Base-by-base conservation (phyloP, 2,797 vertebrate species). In the Ispidina lecontei region DNA sequence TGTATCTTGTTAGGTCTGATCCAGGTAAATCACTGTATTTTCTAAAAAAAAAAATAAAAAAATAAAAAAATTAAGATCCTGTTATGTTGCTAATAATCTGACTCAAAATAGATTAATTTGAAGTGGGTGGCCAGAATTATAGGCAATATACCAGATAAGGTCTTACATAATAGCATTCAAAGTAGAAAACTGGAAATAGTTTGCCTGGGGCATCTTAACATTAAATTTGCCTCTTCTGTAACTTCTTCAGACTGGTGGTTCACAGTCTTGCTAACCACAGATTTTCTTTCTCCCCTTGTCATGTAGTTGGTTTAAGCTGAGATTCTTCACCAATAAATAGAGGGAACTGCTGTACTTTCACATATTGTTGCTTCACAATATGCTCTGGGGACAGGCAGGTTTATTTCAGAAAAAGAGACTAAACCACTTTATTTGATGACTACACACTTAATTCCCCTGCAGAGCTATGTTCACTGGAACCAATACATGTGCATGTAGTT, bases 61-160 rank as follows among this genome's bases (percentile, higher is more conserved):
- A 54, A 22, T n/a, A n/a, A n/a, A n/a, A n/a, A 7, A 86, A 68
- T 1, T 2, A 22, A 77, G 41, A 47, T 64, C 13, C 5, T 75
- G 20, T 51, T 91, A 55, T 14, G 13, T 62, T 88, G 12, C 10
- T 58, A 89, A 73, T 35, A 23, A 62, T 31, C 22, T 58, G 58
- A 46, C 12, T 68, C 69, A 86, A 90, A 91, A 39, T 15, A 81
- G 31, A 51, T 72, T 2, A 88, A 81, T 75, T 75, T 81, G 33
- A 90, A 75, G 62, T 81, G 71, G 19, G 51, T 90, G 74, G 37
- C 41, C 81, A 78, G 60, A 89, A 87, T 76, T 82, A 37, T 31
- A 79, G 56, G 56, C 52, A 63, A 21, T 52, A 73, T 63, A 63
- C 52, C 65, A 67, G 58, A 69, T 78, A 46, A 80, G 43, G 4